A percentile compares a stretch with the other conserved stretches of the same genome.
These are phyloP conservation scores for Odontamblyopus rebecca DNA, from an alignment of 2,797 vertebrate genomes.

Conservation along the genomic window DNA sequence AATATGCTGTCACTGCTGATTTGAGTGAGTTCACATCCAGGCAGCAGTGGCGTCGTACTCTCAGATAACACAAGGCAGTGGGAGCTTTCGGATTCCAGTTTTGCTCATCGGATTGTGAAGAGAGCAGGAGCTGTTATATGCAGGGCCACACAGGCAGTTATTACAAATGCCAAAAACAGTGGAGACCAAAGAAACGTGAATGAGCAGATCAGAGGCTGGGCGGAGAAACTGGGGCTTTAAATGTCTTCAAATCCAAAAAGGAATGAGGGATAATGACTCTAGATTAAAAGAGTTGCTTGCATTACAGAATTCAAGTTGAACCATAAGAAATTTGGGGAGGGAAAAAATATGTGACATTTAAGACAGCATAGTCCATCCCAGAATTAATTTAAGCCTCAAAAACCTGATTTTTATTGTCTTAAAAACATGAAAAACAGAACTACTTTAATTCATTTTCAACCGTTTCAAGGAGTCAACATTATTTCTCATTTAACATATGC, in stretches of 20 bases:
- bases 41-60: constrained; percentile 21
- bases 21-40: constrained; percentile 18
- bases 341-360: constrained; percentile 17
- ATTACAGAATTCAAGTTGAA: constrained; percentile 9
- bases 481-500: too few species aligned
- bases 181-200: constrained; percentile 36
- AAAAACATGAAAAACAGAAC: too few species aligned
- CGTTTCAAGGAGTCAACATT: too few species aligned
- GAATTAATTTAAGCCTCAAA: constrained; percentile 38
- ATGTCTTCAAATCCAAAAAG: constrained; percentile 28
- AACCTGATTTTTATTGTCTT: not conserved
- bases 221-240: constrained; percentile 32
- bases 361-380: not conserved
- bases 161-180: constrained; percentile 32
- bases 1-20: constrained; percentile 9
- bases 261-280: constrained; percentile 18
- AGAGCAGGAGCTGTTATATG: constrained; percentile 33
- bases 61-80: constrained; percentile 35
- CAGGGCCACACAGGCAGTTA: constrained; percentile 42
- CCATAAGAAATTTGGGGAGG: not conserved
- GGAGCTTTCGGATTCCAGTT: constrained; percentile 27
- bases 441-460: too few species aligned
- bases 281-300: constrained; percentile 23
- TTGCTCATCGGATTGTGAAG: constrained; percentile 30
- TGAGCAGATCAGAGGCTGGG: constrained; percentile 41